Evolutionary conservation across 2,888 invertebrate genomes (phyloP).

Genomic region (Salpingus planirostris): DNA sequence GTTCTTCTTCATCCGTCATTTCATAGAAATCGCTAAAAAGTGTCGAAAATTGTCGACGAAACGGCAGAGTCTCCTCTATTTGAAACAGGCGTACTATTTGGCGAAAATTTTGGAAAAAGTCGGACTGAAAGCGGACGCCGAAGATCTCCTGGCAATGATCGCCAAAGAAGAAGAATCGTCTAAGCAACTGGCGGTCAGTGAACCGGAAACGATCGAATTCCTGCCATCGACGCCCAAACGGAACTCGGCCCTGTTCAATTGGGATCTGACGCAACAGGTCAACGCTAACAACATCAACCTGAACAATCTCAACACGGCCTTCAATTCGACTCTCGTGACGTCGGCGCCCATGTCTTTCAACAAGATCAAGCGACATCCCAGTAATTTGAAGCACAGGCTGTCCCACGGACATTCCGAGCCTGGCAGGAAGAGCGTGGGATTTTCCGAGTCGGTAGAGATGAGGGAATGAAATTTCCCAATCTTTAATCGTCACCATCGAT

Average conservation of each 20-base stretch:
- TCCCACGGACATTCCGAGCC: too few relatives aligned
- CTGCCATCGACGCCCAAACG: slow-evolving; percentile 20
- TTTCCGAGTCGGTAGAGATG: slow-evolving; percentile 2
- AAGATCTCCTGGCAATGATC: slow-evolving; percentile 48
- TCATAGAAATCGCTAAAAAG: slow-evolving; percentile 59
- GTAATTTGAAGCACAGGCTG: slow-evolving; percentile 3
- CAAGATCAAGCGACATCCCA: slow-evolving; percentile 8
- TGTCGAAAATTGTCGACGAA: slow-evolving; percentile 54
- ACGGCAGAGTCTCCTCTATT: slow-evolving; percentile 55
- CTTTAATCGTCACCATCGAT: too few relatives aligned
- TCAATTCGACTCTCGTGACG: slow-evolving; percentile 2
- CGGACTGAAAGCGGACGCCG: slow-evolving; percentile 47
- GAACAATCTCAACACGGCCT: slow-evolving; percentile 11
- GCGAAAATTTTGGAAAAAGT: slow-evolving; percentile 53
- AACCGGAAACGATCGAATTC: slow-evolving; percentile 7
- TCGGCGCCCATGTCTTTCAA: slow-evolving; percentile 5
- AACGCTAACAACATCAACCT: slow-evolving; percentile 14
- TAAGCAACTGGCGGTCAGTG: slow-evolving; percentile 40
- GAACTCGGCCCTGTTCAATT: slow-evolving; percentile 15
- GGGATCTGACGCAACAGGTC: slow-evolving; percentile 14
- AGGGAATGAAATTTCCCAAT: too few relatives aligned
- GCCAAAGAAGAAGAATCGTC: slow-evolving; percentile 45
- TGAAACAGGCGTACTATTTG: slow-evolving; percentile 62
- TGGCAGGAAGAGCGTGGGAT: slow-evolving; percentile 7
- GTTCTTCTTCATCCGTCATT: slow-evolving; percentile 63